Evolutionary conservation across 2,797 vertebrate species (phyloP).

Genomic region (Simalia tracyae): DNA sequence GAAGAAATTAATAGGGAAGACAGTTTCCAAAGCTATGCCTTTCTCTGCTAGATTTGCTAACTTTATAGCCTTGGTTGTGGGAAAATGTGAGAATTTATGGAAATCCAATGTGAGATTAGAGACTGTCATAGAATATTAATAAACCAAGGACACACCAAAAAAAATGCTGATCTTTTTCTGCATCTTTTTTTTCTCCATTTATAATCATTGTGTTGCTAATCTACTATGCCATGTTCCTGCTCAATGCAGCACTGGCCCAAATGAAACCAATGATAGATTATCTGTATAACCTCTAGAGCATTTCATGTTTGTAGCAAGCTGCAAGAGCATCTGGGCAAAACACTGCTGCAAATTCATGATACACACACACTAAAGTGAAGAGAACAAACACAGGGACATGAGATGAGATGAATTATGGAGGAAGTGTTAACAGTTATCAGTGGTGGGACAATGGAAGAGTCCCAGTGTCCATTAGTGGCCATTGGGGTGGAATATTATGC

Average conservation of each 20-base stretch:
- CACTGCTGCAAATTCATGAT: constrained; percentile 26
- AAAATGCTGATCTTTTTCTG: constrained; percentile 16
- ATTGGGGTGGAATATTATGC: background rate
- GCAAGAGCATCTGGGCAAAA: constrained; percentile 9
- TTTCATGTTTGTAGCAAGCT: background rate
- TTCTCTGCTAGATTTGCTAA: background rate
- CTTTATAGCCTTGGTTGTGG: background rate
- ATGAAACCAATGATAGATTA: constrained; percentile 39
- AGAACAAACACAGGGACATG: background rate
- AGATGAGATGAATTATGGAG: background rate
- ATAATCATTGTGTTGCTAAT: constrained; percentile 42
- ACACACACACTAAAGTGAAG: background rate
- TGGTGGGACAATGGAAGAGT: background rate
- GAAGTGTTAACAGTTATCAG: background rate
- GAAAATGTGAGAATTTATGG: constrained; percentile 6
- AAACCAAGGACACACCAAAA: background rate
- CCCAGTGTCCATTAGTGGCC: background rate
- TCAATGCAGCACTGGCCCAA: constrained; percentile 26
- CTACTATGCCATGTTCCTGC: constrained; percentile 23
- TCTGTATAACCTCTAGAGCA: constrained; percentile 8
- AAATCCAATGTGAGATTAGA: constrained; percentile 20
- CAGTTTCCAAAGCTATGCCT: background rate
- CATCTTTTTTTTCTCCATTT: constrained; percentile 10
- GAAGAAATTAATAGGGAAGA: background rate
- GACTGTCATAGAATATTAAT: background rate